Conservation (phyloP, 2,113 vertebrate genomes). For the Meleagris gallopavo region DNA sequence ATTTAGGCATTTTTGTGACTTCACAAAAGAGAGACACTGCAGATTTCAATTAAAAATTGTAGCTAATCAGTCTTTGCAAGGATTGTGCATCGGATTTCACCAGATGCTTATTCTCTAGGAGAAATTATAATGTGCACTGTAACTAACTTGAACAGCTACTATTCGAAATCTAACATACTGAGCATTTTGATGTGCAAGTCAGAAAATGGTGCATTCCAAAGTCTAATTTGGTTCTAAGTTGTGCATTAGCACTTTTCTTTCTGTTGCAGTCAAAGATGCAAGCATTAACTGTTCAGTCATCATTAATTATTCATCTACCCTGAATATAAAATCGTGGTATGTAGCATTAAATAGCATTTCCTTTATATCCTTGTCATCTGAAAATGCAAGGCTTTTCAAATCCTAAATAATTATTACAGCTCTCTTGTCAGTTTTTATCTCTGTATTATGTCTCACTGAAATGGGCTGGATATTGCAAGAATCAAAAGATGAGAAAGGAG, state of each 20-base stretch:
- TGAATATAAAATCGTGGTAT: background rate
- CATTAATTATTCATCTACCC: background rate
- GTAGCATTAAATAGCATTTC: background rate
- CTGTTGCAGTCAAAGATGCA: background rate
- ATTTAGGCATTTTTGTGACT: background rate
- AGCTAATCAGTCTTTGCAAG: background rate
- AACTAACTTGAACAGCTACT: background rate
- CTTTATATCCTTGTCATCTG: background rate
- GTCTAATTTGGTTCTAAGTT: background rate
- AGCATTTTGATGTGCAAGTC: background rate
- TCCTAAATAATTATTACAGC: background rate
- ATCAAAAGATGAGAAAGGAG: background rate
- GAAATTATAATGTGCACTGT: background rate
- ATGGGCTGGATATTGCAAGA: background rate
- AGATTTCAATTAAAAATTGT: background rate
- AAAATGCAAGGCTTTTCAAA: background rate
- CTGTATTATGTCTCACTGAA: background rate
- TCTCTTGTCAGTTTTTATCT: background rate
- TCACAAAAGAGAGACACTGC: background rate
- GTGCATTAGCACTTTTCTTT: background rate
- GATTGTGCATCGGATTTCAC: background rate
- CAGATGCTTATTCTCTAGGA: background rate
- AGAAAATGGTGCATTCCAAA: background rate
- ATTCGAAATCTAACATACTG: background rate
- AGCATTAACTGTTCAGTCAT: background rate